phyloP scores from a whole-genome alignment of 2,888 invertebrate species.

The Incurvaria masculella region DNA sequence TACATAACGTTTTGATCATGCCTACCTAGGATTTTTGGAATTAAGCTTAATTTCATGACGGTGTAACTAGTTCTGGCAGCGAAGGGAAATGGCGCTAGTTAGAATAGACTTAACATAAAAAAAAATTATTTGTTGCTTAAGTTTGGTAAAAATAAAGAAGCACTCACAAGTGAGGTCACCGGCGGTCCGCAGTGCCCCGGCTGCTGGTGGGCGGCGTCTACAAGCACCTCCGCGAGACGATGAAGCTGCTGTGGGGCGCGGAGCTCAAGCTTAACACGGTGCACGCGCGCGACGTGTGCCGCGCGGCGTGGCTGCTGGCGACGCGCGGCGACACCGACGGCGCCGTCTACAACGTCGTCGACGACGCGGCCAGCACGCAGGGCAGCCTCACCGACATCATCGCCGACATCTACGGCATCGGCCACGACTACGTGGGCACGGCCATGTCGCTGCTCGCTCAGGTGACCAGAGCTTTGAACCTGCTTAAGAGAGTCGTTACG shows the following conservation, averaged over 20 bases:
- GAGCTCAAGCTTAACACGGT: constrained; percentile 84
- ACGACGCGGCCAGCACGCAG: constrained; percentile 79
- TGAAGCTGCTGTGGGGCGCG: constrained; percentile 89
- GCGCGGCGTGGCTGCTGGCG: constrained; percentile 76
- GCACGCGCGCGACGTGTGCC: constrained; percentile 80
- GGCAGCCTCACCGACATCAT: constrained; percentile 78
- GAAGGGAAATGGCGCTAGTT: no score
- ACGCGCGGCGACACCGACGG: constrained; percentile 45
- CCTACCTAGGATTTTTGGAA: no score
- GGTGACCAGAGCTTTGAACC: no score
- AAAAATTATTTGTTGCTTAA: no score
- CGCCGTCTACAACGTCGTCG: constrained; percentile 79
- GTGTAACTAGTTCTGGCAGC: no score
- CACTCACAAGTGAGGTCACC: no score
- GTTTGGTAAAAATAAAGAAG: no score
- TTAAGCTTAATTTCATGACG: no score
- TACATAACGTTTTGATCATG: no score
- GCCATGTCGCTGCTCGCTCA: constrained; percentile 78
- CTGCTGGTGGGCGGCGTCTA: constrained; percentile 86
- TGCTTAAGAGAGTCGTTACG: no score
- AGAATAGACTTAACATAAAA: no score
- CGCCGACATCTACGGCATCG: constrained; percentile 79
- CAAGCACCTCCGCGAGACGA: constrained; percentile 82
- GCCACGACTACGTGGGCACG: constrained; percentile 84
- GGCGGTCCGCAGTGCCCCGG: constrained; percentile 66